phyloP scores from a whole-genome alignment of 2,113 vertebrate species.

The Chauna torquata region DNA sequence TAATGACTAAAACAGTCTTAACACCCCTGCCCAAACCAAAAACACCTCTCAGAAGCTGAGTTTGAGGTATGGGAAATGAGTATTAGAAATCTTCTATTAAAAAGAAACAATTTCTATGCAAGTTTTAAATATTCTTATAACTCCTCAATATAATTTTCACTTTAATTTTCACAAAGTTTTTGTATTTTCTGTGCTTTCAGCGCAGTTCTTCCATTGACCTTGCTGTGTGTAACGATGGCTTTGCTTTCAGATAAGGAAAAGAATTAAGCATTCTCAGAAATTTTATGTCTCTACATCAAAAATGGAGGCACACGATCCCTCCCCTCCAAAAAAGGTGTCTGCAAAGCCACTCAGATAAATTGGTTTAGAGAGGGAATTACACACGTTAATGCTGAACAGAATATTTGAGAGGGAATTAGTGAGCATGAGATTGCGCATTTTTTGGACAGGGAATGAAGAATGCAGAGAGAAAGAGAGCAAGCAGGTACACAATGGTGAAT shows the following conservation, averaged over 20 bases:
- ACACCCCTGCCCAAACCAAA: neutral
- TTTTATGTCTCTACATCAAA: neutral
- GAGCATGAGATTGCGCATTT: neutral
- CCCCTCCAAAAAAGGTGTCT: neutral
- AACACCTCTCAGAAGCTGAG: neutral
- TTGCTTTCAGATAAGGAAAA: neutral
- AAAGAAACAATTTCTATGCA: neutral
- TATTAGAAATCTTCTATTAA: neutral
- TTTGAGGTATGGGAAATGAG: neutral
- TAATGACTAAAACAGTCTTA: neutral
- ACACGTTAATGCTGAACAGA: neutral
- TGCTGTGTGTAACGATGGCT: neutral
- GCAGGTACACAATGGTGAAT: neutral
- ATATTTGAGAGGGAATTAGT: neutral
- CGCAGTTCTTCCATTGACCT: neutral
- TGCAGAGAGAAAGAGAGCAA: neutral
- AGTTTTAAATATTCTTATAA: neutral
- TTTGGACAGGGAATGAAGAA: neutral
- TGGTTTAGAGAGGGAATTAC: neutral
- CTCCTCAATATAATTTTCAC: neutral
- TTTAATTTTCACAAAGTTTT: neutral
- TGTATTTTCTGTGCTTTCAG: neutral
- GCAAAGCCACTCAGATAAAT: neutral
- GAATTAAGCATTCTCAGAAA: neutral
- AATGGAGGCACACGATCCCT: accelerated